Base-by-base conservation (phyloP, 2,113 vertebrate species). In the Protomyctophum bolini region DNA sequence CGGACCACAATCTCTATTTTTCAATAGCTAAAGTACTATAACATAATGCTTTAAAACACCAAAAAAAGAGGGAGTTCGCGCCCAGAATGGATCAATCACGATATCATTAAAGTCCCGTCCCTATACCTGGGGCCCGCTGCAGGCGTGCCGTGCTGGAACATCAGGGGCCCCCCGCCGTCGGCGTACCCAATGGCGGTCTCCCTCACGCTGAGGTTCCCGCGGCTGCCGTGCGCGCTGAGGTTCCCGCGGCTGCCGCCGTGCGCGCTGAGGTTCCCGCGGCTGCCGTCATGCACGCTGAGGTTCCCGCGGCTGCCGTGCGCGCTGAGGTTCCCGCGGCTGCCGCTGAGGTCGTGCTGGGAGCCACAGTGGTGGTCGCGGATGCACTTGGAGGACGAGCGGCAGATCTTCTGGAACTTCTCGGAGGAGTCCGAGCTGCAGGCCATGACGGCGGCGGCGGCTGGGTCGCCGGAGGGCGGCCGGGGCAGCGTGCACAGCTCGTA, bases 341-440 rank as follows among this genome's bases (percentile, higher is more conserved):
- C n/a, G n/a, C 87, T 87, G 79, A n/a, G n/a, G n/a, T n/a, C 95
- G 58, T 95, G 89, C 64, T 95, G 95, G 11, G 97, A 98, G 85
- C 98, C 98, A 84, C 98, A 99, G 93, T 99, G 98, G 92, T 98
- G 98, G 91, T 97, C 96, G 2, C 97, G 96, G 83, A 98, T 92
- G 87, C 98, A 98, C 91, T 96, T 97, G 87, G 97, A 98, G 75
- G 96, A 97, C 14, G 95, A 94, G 77, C 95, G 95, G 71, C 92
- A 92, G 88, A 98, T 93, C 87, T 96, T 95, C 77, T 96, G 95
- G 79, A 95, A 96, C 84, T 92, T 95, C 49, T 98, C 96, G 77
- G 95, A 96, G 77, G 95, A 96, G 90, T 98, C 97, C n/a, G 97
- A 96, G n/a, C n/a, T n/a, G n/a, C n/a, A n/a, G 0, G 94, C 91